Evolutionary conservation across 2,888 invertebrate genomes (phyloP).

Genomic region (Willowsia nigromaculata): DNA sequence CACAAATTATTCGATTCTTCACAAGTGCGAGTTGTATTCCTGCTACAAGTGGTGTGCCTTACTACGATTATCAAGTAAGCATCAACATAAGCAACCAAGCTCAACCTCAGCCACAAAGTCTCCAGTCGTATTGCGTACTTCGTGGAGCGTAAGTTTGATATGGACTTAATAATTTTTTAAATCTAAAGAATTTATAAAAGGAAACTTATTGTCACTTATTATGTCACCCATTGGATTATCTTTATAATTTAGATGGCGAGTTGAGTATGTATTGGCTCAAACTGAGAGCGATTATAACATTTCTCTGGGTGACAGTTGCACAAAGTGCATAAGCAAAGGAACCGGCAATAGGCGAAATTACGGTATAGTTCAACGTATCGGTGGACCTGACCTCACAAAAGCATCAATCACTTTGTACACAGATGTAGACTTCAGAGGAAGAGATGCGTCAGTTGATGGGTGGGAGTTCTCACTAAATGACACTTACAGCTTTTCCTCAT

Average conservation of each 20-base stretch:
- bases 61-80: not conserved
- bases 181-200: too few relatives aligned
- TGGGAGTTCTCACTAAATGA: conserved; percentile 19
- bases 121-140: conserved; percentile 39
- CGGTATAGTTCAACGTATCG: not conserved
- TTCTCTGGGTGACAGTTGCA: conserved; percentile 6
- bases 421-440: conserved; percentile 8
- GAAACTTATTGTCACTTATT: too few relatives aligned
- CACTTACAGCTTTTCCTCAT: conserved; percentile 28
- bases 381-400: conserved; percentile 19
- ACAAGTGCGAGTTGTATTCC: not conserved
- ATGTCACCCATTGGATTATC: too few relatives aligned
- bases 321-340: not conserved
- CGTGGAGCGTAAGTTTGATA: conserved; percentile 58
- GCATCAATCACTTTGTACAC: conserved; percentile 16
- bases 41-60: not conserved
- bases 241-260: conserved; percentile 45
- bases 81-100: conserved; percentile 4
- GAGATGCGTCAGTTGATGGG: not conserved
- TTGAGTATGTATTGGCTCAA: not conserved
- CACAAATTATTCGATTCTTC: conserved; percentile 49
- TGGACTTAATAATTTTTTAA: too few relatives aligned
- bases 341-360: not conserved
- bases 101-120: not conserved
- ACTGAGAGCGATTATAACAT: conserved; percentile 14